Conservation (phyloP, 2,888 invertebrate species). For the Caenorhabditis sp. region DNA sequence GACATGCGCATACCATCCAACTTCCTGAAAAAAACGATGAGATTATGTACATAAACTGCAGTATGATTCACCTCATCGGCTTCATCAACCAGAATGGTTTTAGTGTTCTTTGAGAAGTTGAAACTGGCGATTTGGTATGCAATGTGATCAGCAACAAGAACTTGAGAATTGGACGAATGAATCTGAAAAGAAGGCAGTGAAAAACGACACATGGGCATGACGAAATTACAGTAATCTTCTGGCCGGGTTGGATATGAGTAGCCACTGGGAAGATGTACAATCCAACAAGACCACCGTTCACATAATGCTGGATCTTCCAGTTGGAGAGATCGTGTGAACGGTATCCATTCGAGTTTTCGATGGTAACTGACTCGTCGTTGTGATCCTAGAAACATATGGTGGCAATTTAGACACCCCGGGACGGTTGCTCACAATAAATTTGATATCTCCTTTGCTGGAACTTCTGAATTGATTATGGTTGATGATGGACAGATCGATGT, state of each 20-base stretch:
- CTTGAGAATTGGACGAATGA: conserved; percentile 13
- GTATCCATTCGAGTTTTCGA: conserved; percentile 25
- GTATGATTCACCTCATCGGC: conserved; percentile 30
- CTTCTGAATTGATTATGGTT: conserved; percentile 29
- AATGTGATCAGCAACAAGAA: conserved; percentile 19
- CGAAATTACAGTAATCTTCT: conserved; percentile 20
- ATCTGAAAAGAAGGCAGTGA: too few species aligned
- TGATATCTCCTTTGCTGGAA: conserved; percentile 29
- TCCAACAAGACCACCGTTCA: conserved; percentile 2
- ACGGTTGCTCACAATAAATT: conserved; percentile 13
- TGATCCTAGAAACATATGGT: conserved; percentile 30
- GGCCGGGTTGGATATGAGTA: conserved; percentile 42
- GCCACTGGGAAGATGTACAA: conserved; percentile 45
- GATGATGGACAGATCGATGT: conserved; percentile 14
- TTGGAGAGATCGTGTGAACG: conserved; percentile 41
- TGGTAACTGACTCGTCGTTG: conserved; percentile 17
- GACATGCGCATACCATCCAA: conserved; percentile 37
- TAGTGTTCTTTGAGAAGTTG: conserved; percentile 10
- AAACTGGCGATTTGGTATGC: conserved; percentile 16
- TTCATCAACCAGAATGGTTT: conserved; percentile 38
- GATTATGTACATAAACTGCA: not conserved
- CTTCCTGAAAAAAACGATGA: conserved; percentile 36
- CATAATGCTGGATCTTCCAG: conserved; percentile 51
- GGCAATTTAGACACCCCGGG: too few species aligned
- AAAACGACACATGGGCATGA: not conserved